phyloP scores from a whole-genome alignment of 1,140 invertebrate species.

The Uloborus diversus region DNA sequence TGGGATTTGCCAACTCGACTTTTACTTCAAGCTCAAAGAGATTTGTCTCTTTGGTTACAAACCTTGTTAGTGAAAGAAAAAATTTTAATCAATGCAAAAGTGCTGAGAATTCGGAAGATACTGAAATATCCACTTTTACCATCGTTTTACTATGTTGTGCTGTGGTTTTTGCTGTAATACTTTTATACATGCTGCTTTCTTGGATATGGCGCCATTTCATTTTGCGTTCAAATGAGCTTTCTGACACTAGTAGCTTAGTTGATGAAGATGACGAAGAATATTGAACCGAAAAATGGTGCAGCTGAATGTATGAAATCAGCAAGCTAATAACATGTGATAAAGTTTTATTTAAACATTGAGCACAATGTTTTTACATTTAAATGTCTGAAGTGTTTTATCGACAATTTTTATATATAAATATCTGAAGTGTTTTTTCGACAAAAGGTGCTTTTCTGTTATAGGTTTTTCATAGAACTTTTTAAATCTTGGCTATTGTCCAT shows the following conservation, averaged over 20 bases:
- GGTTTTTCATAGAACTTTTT: no score
- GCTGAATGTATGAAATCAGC: no score
- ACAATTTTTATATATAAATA: no score
- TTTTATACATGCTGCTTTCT: slow-evolving; percentile 17
- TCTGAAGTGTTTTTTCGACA: no score
- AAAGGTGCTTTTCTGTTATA: no score
- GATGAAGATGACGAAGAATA: no score
- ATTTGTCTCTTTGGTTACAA: not conserved
- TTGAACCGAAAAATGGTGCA: no score
- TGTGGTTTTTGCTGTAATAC: not conserved
- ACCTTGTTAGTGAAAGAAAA: not conserved
- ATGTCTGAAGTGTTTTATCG: no score
- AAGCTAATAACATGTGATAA: no score
- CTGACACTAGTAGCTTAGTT: slow-evolving; percentile 36
- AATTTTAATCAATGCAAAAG: slow-evolving; percentile 13
- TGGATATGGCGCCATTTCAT: slow-evolving; percentile 15
- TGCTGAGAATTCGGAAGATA: not conserved
- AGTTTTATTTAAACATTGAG: no score
- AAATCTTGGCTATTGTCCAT: no score
- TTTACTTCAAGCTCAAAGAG: not conserved
- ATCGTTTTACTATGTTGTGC: slow-evolving; percentile 10
- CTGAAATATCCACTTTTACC: not conserved
- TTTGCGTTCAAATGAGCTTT: not conserved
- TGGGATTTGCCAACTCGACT: slow-evolving; percentile 52
- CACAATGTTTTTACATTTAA: no score